Conservation (phyloP, 1,140 invertebrate genomes). For the Linepithema humile region DNA sequence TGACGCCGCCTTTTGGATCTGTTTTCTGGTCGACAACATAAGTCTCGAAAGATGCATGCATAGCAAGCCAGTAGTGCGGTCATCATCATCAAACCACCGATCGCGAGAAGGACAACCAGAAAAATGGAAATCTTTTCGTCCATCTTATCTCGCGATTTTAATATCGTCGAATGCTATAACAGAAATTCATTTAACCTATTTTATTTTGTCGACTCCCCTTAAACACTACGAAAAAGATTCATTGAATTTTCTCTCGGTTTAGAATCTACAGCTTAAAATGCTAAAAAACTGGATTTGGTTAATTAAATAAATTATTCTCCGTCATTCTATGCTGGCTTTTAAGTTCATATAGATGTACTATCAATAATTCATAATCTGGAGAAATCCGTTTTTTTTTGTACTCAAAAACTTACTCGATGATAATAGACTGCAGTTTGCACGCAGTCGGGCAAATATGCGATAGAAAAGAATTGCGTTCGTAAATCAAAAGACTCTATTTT, state of each 20-base stretch:
- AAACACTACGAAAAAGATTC: neutral
- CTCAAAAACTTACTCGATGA: neutral
- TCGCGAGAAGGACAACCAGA: conserved; percentile 73
- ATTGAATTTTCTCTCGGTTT: neutral
- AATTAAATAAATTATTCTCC: neutral
- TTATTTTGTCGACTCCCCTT: neutral
- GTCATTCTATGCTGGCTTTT: neutral
- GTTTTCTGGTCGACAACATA: conserved; percentile 70
- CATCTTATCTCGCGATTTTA: conserved; percentile 56
- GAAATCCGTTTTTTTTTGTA: neutral
- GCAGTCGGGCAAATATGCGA: too few species aligned
- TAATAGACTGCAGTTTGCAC: too few species aligned
- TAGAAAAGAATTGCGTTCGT: neutral
- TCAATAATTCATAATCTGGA: too few species aligned
- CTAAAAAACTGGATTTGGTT: neutral
- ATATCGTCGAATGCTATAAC: conserved; percentile 37
- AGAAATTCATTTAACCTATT: conserved; percentile 20
- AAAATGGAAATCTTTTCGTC: conserved; percentile 73
- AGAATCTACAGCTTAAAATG: neutral
- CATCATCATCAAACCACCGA: conserved; percentile 74
- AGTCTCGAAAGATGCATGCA: conserved; percentile 75
- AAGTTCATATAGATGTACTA: neutral
- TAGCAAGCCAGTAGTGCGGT: conserved; percentile 73
- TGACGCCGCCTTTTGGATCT: conserved; percentile 66
- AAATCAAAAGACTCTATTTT: too few species aligned